Percentiles rank a stretch among this genome's conserved stretches.
These are phyloP conservation scores for Aporrectodea caliginosa DNA, from an alignment of 1,140 invertebrate species.

Conservation along the genomic window DNA sequence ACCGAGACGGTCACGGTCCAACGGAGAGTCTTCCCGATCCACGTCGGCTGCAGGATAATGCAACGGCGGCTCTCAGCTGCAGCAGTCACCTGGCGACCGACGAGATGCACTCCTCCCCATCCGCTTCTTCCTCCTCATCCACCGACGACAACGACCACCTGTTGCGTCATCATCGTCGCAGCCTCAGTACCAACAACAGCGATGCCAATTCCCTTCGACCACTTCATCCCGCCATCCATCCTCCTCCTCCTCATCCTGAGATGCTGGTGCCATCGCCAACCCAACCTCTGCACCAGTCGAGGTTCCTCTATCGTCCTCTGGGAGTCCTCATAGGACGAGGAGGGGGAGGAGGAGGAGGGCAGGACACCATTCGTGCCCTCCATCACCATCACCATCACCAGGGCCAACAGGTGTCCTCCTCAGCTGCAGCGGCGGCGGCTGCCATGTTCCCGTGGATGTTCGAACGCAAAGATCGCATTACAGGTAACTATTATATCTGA, in stretches of 20 bases:
- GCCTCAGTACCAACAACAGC: no score
- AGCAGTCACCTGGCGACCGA: background rate
- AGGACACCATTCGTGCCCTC: background rate
- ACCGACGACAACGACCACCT: background rate
- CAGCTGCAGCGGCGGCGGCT: background rate
- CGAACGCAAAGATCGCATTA: slow-evolving; percentile 33
- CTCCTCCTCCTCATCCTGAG: no score
- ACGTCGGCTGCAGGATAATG: background rate
- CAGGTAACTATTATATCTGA: no score
- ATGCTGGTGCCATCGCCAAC: background rate
- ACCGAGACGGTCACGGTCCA: no score
- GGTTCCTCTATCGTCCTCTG: background rate
- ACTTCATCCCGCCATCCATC: background rate
- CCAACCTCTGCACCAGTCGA: background rate
- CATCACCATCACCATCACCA: background rate
- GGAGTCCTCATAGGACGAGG: background rate
- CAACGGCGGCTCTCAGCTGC: background rate
- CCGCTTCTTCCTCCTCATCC: background rate
- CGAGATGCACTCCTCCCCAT: background rate
- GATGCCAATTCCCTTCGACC: no score
- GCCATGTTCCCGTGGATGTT: slow-evolving; percentile 37
- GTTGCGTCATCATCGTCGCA: no score
- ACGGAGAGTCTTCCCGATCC: background rate
- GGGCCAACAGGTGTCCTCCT: background rate
- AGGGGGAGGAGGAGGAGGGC: background rate